Evolutionary conservation across 2,113 vertebrate genomes (phyloP).

Genomic region (Ifrita kowaldi): DNA sequence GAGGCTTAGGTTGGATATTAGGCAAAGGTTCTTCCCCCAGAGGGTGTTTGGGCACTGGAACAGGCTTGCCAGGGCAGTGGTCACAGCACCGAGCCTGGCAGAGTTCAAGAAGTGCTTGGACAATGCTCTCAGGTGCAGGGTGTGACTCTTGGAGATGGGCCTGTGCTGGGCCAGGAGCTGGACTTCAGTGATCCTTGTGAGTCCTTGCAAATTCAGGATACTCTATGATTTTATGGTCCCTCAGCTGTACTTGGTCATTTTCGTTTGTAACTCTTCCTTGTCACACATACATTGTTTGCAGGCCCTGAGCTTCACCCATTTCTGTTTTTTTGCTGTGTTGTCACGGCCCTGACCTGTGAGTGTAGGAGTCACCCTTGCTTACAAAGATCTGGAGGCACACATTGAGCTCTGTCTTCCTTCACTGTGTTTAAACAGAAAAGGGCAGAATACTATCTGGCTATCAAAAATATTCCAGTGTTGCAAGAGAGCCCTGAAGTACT

Average conservation of each 20-base stretch:
- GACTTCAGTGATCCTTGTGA: rapidly evolving
- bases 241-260: neutral
- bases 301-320: neutral
- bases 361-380: neutral
- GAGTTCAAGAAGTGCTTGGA: neutral
- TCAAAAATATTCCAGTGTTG: neutral
- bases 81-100: neutral
- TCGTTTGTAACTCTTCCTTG: neutral
- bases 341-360: neutral
- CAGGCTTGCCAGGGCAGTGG: neutral
- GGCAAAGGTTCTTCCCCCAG: neutral
- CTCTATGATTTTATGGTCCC: neutral
- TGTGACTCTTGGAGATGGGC: neutral
- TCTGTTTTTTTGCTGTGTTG: neutral
- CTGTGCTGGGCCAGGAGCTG: neutral
- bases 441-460: neutral
- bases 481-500: neutral
- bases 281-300: rapidly evolving
- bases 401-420: neutral
- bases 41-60: neutral
- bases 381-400: neutral
- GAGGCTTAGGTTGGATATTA: neutral
- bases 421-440: neutral
- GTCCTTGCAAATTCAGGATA: neutral
- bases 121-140: rapidly evolving